Evolutionary conservation across 2,797 vertebrate species (phyloP).

Genomic region (Lacerta agilis): DNA sequence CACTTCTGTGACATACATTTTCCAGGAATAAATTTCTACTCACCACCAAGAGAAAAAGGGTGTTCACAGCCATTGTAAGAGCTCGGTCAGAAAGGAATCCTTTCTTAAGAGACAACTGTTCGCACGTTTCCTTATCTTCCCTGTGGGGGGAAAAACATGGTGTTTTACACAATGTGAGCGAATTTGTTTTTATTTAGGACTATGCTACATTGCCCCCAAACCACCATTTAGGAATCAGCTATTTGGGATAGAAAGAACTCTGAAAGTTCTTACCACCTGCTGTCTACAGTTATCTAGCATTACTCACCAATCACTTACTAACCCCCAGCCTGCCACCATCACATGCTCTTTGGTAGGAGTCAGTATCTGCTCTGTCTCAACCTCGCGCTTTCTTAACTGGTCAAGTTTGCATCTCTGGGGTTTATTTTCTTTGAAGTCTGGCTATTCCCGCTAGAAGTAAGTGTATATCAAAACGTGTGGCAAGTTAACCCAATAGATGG

Average conservation of each 20-base stretch:
- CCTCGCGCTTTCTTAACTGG: neutral
- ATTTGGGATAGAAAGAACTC: neutral
- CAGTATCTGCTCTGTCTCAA: neutral
- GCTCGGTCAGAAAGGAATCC: neutral
- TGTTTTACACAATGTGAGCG: neutral
- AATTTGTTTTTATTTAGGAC: neutral
- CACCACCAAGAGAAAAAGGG: constrained; percentile 7
- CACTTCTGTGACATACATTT: neutral
- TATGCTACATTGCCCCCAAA: neutral
- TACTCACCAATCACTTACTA: neutral
- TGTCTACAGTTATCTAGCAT: neutral
- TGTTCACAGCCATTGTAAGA: constrained; percentile 12
- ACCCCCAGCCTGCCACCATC: neutral
- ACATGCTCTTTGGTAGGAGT: neutral
- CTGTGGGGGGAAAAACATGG: neutral
- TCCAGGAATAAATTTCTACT: constrained; percentile 2
- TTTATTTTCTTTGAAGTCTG: neutral
- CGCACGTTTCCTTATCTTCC: neutral
- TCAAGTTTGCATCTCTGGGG: neutral
- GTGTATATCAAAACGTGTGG: neutral
- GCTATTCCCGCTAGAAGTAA: neutral
- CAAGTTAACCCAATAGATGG: neutral
- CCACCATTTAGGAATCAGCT: neutral
- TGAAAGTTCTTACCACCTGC: neutral
- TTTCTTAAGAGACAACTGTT: neutral